Evolutionary conservation across 1,140 invertebrate species (phyloP).

Genomic region (Bathynomus jamesi): DNA sequence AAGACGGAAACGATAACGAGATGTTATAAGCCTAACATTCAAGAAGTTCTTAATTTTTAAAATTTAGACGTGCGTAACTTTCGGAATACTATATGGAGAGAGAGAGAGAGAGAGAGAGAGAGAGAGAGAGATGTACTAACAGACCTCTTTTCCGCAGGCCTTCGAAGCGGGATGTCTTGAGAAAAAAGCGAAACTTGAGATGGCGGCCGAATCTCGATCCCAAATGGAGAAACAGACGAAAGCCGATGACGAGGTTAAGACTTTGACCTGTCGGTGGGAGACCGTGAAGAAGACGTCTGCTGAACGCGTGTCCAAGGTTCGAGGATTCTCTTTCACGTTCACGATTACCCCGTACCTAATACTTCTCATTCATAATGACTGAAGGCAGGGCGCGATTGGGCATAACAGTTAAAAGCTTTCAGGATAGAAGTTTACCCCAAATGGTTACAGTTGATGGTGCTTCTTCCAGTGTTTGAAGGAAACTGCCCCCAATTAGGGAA

Average conservation of each 20-base stretch:
- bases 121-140: not conserved
- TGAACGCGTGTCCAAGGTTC: conserved; percentile 29
- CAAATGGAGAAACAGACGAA: conserved; percentile 34
- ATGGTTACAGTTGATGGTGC: not conserved
- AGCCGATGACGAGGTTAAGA: conserved; percentile 31
- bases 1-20: not conserved
- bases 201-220: conserved; percentile 23
- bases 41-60: not conserved
- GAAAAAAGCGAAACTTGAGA: conserved; percentile 27
- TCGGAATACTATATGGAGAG: no score
- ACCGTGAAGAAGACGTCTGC: conserved; percentile 27
- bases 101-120: no score
- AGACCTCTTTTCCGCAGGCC: conserved; percentile 3
- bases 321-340: not conserved
- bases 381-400: not conserved
- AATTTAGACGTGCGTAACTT: not conserved
- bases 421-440: not conserved
- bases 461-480: no score
- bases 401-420: not conserved
- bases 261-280: conserved; percentile 22
- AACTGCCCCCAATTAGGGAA: no score
- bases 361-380: not conserved
- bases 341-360: not conserved
- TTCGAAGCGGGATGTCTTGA: conserved; percentile 24
- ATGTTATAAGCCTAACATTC: not conserved